Evolutionary conservation across 2,797 vertebrate species (phyloP), one percentile per base, ranked within the genome.

Genomic region (Luscinia megarhynchos): DNA sequence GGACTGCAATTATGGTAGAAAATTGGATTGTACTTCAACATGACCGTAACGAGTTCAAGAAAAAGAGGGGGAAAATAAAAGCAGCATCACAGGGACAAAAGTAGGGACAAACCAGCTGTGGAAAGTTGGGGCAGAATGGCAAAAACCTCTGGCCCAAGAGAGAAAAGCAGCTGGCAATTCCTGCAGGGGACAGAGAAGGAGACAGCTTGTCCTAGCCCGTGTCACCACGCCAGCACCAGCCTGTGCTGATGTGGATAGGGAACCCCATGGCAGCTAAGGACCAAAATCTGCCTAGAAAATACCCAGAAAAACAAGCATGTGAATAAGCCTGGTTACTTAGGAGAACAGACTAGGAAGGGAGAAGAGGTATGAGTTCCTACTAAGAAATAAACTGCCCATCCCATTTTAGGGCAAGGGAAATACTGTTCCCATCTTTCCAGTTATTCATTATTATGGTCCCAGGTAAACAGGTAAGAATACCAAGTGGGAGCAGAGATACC

Each of bases 191-290:
- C 68, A 53, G 55, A 18, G 23, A 20, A 30, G n/a, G 10, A 29
- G 23, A 34, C 4, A 48, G 67, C 24, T 38, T 4, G 4, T 43
- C 27, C 82, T 0, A 59, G 54, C 13, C 69, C 0, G 0, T 2
- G 24, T 3, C 12, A 3, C 50, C 68, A 21, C 0, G 1, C 11
- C 50, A 69, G 51, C 23, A 51, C 30, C 72, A 30, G 64, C 32
- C 70, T 57, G 20, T 4, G 8, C 3, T 19, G 45, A 24, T 23
- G 21, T 53, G 34, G 38, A 34, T 0, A 66, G 45, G 21, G 24
- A 18, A 70, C 2, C n/a, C 57, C 45, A 4, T 1, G 26, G 40
- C 43, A 66, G 21, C 3, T 0, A 59, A 46, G 34, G 34, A 48
- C 7, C 22, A 14, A 53, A 43, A 22, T 2, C 36, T 30, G 15